Percentiles rank a stretch among this genome's conserved stretches.
Conservation (phyloP, 2,797 vertebrate species). For the Thalassophryne amazonica region DNA sequence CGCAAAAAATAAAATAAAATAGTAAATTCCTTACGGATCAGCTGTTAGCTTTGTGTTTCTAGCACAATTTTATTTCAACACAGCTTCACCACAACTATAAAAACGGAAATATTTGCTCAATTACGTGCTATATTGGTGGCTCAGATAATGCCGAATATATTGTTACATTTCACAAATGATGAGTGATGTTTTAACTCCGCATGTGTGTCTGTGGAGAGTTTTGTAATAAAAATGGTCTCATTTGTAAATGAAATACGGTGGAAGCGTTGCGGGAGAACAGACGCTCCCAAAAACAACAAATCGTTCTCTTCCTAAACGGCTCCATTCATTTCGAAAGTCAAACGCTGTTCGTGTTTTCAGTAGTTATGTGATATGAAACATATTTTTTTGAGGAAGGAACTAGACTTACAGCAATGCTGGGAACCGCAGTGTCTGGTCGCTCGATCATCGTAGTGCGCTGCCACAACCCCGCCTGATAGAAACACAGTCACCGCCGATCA, state of each 20-base stretch:
- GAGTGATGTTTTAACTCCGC: background rate
- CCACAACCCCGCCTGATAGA: slow-evolving; percentile 63
- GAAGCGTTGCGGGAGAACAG: too few species aligned
- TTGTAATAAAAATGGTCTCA: background rate
- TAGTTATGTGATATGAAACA: too few species aligned
- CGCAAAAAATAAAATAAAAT: too few species aligned
- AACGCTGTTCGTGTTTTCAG: fast-evolving
- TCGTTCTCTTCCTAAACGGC: too few species aligned
- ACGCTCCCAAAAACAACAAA: too few species aligned
- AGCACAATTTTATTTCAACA: too few species aligned
- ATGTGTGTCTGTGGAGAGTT: background rate
- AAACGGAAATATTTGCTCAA: background rate
- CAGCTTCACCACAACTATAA: background rate
- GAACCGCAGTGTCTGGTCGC: slow-evolving; percentile 76
- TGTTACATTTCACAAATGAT: fast-evolving
- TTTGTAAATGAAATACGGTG: background rate
- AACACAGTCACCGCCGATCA: slow-evolving; percentile 49
- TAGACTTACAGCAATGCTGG: slow-evolving; percentile 80
- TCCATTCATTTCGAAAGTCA: too few species aligned
- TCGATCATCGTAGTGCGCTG: slow-evolving; percentile 75
- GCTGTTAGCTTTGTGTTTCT: too few species aligned
- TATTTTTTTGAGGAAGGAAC: background rate
- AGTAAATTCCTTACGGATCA: too few species aligned
- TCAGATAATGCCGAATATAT: background rate
- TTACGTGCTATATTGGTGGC: background rate